A percentile compares a stretch with the other conserved stretches of the same genome.
Evolutionary conservation across 2,113 vertebrate genomes (phyloP).

Genomic region (Elgaria multicarinata): DNA sequence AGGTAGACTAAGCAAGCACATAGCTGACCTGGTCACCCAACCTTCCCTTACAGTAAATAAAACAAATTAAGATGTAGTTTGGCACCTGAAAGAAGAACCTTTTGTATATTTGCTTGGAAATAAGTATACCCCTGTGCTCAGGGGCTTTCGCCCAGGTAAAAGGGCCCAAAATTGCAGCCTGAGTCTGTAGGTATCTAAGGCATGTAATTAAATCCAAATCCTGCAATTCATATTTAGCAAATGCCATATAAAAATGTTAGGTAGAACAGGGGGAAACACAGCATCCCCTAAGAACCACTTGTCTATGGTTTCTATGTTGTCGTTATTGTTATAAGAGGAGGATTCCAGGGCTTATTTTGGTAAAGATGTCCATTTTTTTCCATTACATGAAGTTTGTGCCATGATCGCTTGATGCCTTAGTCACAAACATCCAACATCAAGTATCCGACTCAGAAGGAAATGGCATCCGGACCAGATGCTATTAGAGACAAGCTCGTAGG

Average conservation of each 20-base stretch:
- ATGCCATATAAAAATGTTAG: not conserved
- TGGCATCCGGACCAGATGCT: accelerated
- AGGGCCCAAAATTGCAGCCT: too few species aligned
- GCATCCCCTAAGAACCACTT: not conserved
- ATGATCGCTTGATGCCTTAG: not conserved
- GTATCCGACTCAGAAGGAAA: not conserved
- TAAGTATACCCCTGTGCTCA: too few species aligned
- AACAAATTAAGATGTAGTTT: too few species aligned
- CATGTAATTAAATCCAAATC: not conserved
- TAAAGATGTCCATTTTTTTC: not conserved
- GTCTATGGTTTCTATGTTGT: not conserved
- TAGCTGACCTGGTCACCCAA: too few species aligned
- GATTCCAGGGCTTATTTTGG: not conserved
- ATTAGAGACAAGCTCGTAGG: not conserved
- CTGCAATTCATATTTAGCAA: not conserved
- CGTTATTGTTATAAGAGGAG: not conserved
- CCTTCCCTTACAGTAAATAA: too few species aligned
- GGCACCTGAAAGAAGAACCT: too few species aligned
- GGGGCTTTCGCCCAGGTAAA: too few species aligned
- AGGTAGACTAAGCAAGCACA: too few species aligned
- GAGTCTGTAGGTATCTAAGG: too few species aligned
- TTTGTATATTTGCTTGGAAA: too few species aligned
- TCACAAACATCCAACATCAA: not conserved
- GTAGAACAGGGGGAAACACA: not conserved
- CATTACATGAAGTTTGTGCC: accelerated